Evolutionary conservation across 2,113 vertebrate species (phyloP), one percentile per base, ranked within the genome.

Genomic region (Dascyllus trimaculatus): DNA sequence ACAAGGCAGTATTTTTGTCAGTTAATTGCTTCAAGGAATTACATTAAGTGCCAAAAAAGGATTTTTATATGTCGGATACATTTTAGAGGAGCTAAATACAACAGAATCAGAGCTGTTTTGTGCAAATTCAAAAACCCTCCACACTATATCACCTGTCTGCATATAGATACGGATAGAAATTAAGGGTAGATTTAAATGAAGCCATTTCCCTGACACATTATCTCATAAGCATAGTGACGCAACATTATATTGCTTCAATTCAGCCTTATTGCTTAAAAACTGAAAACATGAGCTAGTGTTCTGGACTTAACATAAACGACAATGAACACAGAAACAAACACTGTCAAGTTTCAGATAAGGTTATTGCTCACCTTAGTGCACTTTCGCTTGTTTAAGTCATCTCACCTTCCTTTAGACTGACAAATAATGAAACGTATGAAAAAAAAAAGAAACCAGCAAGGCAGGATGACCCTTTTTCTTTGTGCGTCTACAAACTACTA

Each of bases 291-390:
- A 43, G 18, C 18, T 26, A 9, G 35, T 29, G 51, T 63, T 48
- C 14, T 51, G 22, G 14, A 45, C 45, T 46, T 26, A 49, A 63
- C 13, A 49, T 15, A 60, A 26, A 66, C 14, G 14, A 43, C 40
- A 4, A 43, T 32, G 19, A 63, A 82, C 53, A 26, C 40, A 64
- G 13, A 48, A 63, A 45, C 38, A 35, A 24, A 57, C 3, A 1
- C 2, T 1, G 9, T 51, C n/a, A 35, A 3, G 52, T 53, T 14
- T 21, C 69, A 22, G 35, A 38, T 72, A 21, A 84, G 43, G 1
- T 62, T 66, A 40, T 65, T 66, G 77, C 58, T 65, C 21, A 11
- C 3, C 3, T 72, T 65, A 63, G 70, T 72, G 76, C 76, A 75
- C 1, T 29, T 74, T 58, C 74, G 29, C 43, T 69, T 63, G 15